Evolutionary conservation across 2,888 invertebrate species (phyloP).

Genomic region (Philhelius pedissequus): DNA sequence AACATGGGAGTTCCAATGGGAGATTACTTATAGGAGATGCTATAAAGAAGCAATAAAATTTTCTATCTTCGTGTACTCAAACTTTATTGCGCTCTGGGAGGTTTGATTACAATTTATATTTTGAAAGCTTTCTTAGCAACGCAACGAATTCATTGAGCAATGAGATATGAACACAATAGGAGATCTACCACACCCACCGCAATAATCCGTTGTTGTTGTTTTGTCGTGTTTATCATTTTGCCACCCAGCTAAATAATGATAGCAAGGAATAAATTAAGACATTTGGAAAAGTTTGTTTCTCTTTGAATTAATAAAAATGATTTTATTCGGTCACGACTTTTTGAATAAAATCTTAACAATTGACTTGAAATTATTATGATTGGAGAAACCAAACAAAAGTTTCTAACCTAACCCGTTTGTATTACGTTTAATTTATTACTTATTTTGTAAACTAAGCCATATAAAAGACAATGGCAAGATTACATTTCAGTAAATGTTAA

Average conservation of each 20-base stretch:
- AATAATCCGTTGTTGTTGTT: too few relatives aligned
- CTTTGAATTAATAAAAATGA: not conserved
- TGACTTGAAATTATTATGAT: not conserved
- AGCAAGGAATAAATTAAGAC: not conserved
- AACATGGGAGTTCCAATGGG: not conserved
- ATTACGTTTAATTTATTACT: not conserved
- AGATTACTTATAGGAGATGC: not conserved
- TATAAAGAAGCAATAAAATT: not conserved
- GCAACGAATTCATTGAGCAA: too few relatives aligned
- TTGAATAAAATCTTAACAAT: not conserved
- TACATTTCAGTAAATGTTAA: too few relatives aligned
- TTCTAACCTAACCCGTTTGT: not conserved
- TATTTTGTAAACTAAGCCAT: not conserved
- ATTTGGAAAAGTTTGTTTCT: not conserved
- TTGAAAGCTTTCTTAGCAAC: not conserved
- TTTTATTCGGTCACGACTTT: not conserved
- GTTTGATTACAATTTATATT: slow-evolving; percentile 21
- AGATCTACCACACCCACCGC: not conserved
- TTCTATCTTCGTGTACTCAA: not conserved
- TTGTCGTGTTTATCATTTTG: too few relatives aligned
- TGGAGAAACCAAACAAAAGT: not conserved
- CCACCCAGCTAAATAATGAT: not conserved
- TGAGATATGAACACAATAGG: not conserved
- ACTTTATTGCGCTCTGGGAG: not conserved
- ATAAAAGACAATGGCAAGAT: too few relatives aligned